Percentiles rank a stretch among this genome's conserved stretches.
Conservation (phyloP, 1,140 invertebrate genomes). For the Hormaphis cornu region DNA sequence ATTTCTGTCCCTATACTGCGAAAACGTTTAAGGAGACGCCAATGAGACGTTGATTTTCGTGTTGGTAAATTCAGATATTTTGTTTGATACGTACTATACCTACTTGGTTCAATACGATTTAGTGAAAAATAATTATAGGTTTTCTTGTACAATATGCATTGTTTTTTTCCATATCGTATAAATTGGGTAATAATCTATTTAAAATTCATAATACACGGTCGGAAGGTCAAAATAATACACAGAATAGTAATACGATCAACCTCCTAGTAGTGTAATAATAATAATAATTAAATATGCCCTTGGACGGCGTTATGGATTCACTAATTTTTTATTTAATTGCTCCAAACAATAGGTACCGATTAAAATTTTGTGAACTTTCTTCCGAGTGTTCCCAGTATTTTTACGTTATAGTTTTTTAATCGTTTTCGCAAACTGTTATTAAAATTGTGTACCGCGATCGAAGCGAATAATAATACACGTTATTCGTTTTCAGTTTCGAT, state of each 20-base stretch:
- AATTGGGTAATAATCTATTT: neutral
- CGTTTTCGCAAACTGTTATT: neutral
- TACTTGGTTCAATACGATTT: too few species aligned
- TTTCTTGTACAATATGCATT: too few species aligned
- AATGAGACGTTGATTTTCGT: too few species aligned
- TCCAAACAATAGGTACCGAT: neutral
- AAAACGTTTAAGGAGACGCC: too few species aligned
- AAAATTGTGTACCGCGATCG: neutral
- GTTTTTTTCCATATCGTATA: neutral
- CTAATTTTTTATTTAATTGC: neutral
- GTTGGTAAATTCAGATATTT: too few species aligned
- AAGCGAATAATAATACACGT: too few species aligned
- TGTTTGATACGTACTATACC: too few species aligned
- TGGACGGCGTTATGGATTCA: neutral
- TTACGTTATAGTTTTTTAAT: neutral
- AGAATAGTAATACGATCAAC: neutral
- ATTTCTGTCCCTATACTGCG: too few species aligned
- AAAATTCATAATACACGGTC: neutral
- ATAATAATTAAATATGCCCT: neutral
- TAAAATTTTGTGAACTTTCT: neutral
- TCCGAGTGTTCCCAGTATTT: neutral
- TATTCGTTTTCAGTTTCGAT: too few species aligned
- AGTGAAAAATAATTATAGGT: neutral
- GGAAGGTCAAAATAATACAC: conserved; percentile 2
- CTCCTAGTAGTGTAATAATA: neutral